Evolutionary conservation across 2,797 vertebrate genomes (phyloP).

Genomic region (Hydrolagus colliei): DNA sequence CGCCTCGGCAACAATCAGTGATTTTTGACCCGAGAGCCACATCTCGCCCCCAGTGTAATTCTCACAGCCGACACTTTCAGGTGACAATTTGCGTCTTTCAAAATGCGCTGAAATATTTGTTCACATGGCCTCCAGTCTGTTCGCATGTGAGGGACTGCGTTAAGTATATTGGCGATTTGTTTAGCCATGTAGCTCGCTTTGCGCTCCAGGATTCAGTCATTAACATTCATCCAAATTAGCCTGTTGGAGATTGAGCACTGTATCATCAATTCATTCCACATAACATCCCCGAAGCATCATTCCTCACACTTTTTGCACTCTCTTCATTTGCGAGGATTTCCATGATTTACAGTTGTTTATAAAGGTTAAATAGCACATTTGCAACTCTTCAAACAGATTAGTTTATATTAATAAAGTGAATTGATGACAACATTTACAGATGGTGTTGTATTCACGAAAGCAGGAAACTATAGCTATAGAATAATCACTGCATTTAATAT

Average conservation of each 20-base stretch:
- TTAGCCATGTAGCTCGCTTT: background rate
- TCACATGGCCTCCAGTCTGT: background rate
- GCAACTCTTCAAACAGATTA: background rate
- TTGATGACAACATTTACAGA: no score
- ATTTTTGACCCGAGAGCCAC: no score
- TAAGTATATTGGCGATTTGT: constrained; percentile 5
- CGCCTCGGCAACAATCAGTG: no score
- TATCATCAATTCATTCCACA: background rate
- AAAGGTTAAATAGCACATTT: background rate
- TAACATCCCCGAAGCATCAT: background rate
- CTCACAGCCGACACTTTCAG: no score
- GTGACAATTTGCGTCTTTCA: no score
- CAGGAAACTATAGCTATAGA: no score
- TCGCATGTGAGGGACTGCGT: background rate
- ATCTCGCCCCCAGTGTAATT: no score
- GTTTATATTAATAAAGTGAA: no score
- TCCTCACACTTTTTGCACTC: constrained; percentile 1
- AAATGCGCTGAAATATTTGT: no score
- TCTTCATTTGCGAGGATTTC: constrained; percentile 1
- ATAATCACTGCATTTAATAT: no score
- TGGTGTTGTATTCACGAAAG: no score
- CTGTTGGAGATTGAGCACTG: background rate
- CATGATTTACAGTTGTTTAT: no score
- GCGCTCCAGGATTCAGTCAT: background rate
- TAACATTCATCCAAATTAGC: background rate